Evolutionary conservation across 2,797 vertebrate genomes (phyloP), one percentile per base, ranked within the genome.

Genomic region (Mallotus villosus): DNA sequence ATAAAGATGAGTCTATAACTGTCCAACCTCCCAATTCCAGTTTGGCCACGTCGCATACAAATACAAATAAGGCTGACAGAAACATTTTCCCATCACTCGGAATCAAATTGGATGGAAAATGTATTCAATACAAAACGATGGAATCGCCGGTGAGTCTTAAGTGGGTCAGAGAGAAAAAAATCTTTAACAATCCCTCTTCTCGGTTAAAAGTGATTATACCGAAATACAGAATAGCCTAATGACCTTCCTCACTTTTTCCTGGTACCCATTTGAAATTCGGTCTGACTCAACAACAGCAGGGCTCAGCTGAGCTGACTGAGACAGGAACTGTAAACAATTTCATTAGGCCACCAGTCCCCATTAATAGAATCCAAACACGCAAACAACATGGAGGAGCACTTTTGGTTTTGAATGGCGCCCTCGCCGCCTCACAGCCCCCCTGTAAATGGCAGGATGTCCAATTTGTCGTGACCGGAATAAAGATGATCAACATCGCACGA

Each of bases 321-420:
- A 85, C 85, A 84, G 80, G 78, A 75, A 76, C 69, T 73, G 85
- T 92, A 90, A 93, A 93, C 92, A 92, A 84, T 90, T 92, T 92
- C 88, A 93, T 93, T 93, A 93, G 82, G 69, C 2, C 19, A 51
- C 70, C 60, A 25, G 82, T 79, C 81, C 83, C 74, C 63, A 63
- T 78, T 91, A 91, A 91, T 91, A 78, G 88, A 90, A 83, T 86
- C 82, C 88, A 91, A 93, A 91, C 90, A 92, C 83, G 86, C 83
- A 80, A 85, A 90, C 84, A 86, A 87, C 90, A 90, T 87, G 87
- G 67, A 88, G 75, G 79, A 74, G 68, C 78, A 88, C 76, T 86
- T 87, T 88, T 82, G 84, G 82, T 83, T 81, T 84, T 81, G 21
- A 81, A 86, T 72, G 80, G 65, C 2, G 16, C 68, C 68, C 65